Evolutionary conservation across 2,113 vertebrate species (phyloP).

Genomic region (Cygnus buccinator): DNA sequence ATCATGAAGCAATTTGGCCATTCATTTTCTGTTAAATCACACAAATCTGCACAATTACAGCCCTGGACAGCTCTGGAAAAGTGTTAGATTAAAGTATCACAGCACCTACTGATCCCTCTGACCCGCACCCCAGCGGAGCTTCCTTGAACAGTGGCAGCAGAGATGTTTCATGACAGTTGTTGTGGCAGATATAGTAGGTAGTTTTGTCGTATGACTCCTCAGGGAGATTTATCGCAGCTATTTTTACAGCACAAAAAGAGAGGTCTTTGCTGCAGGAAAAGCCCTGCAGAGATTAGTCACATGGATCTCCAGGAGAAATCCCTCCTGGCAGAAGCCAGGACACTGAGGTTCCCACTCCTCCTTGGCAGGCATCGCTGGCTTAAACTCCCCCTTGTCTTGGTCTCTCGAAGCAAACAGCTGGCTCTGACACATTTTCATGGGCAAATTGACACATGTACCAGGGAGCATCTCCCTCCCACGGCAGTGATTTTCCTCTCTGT

Average conservation of each 20-base stretch:
- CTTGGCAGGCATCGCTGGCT: background rate
- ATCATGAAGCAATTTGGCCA: background rate
- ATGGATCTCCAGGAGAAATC: background rate
- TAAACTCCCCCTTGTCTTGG: background rate
- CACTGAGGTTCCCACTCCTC: background rate
- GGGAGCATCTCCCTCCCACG: fast-evolving
- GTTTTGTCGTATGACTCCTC: background rate
- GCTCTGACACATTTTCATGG: background rate
- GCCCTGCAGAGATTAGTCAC: background rate
- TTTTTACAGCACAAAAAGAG: background rate
- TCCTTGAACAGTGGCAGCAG: background rate
- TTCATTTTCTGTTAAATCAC: background rate
- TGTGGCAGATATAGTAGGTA: background rate
- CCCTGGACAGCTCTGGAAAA: background rate
- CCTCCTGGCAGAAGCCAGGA: background rate
- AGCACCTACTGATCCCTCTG: background rate
- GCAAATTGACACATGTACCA: background rate
- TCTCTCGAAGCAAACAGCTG: background rate
- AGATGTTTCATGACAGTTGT: background rate
- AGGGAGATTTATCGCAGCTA: background rate
- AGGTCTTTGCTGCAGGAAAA: background rate
- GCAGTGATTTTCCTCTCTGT: background rate
- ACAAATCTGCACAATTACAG: background rate
- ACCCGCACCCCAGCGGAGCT: fast-evolving
- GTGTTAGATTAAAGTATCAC: background rate